phyloP scores from a whole-genome alignment of 2,797 vertebrate genomes.

The Melopsittacus undulatus region DNA sequence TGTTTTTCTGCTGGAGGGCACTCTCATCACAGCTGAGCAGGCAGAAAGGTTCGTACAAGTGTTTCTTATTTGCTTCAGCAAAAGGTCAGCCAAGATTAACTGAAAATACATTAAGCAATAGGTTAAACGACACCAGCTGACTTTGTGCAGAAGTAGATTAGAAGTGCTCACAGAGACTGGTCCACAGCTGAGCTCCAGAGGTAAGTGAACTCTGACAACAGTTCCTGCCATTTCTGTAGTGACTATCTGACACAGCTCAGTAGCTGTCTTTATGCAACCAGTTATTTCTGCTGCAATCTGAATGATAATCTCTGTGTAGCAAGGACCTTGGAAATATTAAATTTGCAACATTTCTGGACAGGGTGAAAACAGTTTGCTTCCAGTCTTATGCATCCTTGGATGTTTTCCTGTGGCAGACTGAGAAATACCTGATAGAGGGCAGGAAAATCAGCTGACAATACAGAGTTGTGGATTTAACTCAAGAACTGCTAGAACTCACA shows the following conservation, averaged over 20 bases:
- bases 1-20: conserved; percentile 34
- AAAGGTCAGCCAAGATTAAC: conserved; percentile 32
- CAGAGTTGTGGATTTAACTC: neutral
- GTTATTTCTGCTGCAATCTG: neutral
- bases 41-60: neutral
- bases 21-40: neutral
- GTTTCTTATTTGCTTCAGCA: conserved; percentile 9
- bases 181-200: neutral
- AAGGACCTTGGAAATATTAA: neutral
- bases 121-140: neutral
- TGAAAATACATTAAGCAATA: conserved; percentile 17
- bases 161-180: neutral
- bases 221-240: conserved; percentile 1
- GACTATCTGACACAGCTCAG: neutral
- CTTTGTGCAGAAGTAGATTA: neutral
- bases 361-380: neutral
- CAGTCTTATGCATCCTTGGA: neutral
- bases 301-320: neutral
- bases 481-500: neutral
- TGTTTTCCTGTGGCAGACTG: neutral
- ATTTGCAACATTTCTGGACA: neutral
- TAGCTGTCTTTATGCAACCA: neutral
- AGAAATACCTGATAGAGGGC: neutral
- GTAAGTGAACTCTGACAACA: neutral
- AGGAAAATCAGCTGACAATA: neutral